phyloP scores from a whole-genome alignment of 2,888 invertebrate species.

The Drosophila picticornis region DNA sequence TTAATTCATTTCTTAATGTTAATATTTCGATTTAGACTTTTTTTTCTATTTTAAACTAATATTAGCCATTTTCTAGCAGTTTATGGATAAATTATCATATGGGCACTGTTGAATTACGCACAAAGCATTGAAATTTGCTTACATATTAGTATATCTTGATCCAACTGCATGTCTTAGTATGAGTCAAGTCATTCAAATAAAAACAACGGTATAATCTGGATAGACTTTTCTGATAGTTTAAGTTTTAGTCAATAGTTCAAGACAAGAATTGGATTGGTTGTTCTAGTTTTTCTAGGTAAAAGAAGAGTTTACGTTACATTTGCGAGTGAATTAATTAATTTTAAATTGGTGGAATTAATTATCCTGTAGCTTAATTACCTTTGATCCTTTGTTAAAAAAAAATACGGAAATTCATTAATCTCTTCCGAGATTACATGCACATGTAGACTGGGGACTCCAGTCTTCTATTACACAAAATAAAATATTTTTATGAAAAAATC shows the following conservation, averaged over 20 bases:
- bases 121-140: neutral
- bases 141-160: neutral
- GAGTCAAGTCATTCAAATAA: no score
- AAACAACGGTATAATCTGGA: neutral
- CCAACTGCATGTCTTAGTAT: neutral
- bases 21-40: neutral
- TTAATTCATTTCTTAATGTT: neutral
- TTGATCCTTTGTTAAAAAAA: neutral
- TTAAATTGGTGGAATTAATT: neutral
- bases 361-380: neutral
- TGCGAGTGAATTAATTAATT: neutral
- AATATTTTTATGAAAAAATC: neutral
- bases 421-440: neutral
- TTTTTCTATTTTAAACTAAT: neutral
- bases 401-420: neutral
- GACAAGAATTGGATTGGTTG: rapidly evolving
- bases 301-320: neutral
- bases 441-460: neutral
- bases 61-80: neutral
- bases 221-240: neutral
- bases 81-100: neutral
- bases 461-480: neutral
- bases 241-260: neutral
- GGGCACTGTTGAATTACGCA: neutral
- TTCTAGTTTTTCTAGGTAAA: neutral